Evolutionary conservation across 64 coral and sea anemone genomes (phyloP), one percentile per base, ranked within the genome.

Genomic region (Platygyra sinensis): DNA sequence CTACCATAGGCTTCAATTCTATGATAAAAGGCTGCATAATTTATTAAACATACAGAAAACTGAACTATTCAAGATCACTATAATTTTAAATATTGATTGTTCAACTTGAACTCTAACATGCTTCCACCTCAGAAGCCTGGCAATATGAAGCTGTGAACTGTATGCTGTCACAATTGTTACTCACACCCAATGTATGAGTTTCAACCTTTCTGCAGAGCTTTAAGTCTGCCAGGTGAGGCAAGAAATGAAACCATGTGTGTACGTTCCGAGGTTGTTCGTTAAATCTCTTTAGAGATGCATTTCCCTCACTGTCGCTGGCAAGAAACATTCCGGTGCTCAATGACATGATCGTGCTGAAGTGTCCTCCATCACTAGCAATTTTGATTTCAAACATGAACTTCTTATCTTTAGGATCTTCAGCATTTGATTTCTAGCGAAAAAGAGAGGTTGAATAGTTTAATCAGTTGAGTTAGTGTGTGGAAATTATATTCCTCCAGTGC

Each of bases 161-260:
- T 33, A 49, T 46, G 15, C 31, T 27, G 54, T 0, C 39, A 46
- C 5, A 46, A 46, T 46, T 6, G 39, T 46, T 46, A 46, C 39
- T 5, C 33, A 36, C 39, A 46, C 39, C 39, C 39, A 46, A 46
- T 46, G 39, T 46, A 46, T 46, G 39, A 46, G 39, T 46, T 46
- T 46, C 39, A 46, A 46, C 39, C 4, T 46, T 46, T 6, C 5
- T 46, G 6, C 39, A 46, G 5, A 46, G 5, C 39, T 6, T 46
- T 8, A 46, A 46, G 39, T 8, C 39, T 46, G 39, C 6, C 39
- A 46, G 4, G 39, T 46, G 39, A 2, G 24, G n/a, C 12, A 80
- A 6, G 28, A 83, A 42, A 19, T 42, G 17, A 67, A 83, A 83
- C 80, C 80, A 83, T 4, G 80, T 61, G n/a, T 67, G 60, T 15